phyloP scores from a whole-genome alignment of 2,888 invertebrate genomes.

The Xanthia icteritia region DNA sequence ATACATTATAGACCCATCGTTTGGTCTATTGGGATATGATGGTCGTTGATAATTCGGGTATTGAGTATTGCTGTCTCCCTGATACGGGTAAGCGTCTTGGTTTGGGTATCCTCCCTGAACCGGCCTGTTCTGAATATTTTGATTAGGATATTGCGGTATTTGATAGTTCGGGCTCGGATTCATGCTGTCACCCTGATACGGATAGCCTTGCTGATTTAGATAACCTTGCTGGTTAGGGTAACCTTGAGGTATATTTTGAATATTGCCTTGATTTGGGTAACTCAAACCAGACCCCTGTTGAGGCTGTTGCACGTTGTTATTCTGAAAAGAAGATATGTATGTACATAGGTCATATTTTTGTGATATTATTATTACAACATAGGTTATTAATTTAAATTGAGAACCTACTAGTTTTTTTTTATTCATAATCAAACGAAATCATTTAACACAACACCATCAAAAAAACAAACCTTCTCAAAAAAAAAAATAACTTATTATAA shows the following conservation, averaged over 20 bases:
- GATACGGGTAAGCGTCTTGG: slow-evolving; percentile 42
- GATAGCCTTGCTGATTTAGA: slow-evolving; percentile 30
- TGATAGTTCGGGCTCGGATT: slow-evolving; percentile 48
- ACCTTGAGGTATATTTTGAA: slow-evolving; percentile 33
- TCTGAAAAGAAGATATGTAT: slow-evolving; percentile 30
- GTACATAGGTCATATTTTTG: neutral
- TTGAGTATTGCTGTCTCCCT: slow-evolving; percentile 33
- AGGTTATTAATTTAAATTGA: no score
- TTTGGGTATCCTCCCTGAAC: slow-evolving; percentile 39
- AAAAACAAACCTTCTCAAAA: neutral
- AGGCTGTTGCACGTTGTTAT: slow-evolving; percentile 37
- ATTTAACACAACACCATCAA: neutral
- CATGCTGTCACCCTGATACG: slow-evolving; percentile 45
- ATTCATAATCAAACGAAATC: no score
- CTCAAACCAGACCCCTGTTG: slow-evolving; percentile 15
- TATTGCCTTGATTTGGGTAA: slow-evolving; percentile 40
- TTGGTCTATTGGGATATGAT: slow-evolving; percentile 32
- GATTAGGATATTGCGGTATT: slow-evolving; percentile 31
- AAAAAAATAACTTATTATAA: neutral
- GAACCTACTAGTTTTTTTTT: neutral
- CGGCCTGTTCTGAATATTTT: slow-evolving; percentile 34
- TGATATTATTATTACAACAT: neutral
- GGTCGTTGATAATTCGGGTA: slow-evolving; percentile 51
- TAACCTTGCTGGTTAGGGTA: slow-evolving; percentile 35
- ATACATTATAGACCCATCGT: slow-evolving; percentile 21